Conservation (phyloP, 2,888 invertebrate species). For the Strigamia transsilvanica region DNA sequence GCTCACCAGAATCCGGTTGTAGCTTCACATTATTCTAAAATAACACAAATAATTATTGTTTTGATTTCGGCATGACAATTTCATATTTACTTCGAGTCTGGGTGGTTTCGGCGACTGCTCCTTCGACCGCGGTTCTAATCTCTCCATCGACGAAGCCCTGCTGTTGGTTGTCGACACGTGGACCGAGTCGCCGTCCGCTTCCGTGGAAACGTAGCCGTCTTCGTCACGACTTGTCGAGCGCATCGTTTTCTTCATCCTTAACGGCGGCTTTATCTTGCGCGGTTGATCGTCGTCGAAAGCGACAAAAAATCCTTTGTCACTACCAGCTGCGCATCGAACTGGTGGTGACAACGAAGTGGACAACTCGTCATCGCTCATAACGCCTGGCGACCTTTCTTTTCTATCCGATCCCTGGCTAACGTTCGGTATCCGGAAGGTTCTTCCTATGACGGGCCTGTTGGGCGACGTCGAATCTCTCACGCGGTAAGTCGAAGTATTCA, state of each 20-base stretch:
- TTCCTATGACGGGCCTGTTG: constrained; percentile 71
- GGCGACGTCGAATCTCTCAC: constrained; percentile 73
- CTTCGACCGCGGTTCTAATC: constrained; percentile 50
- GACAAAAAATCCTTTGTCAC: constrained; percentile 77
- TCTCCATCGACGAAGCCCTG: neutral
- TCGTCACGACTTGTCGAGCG: constrained; percentile 57
- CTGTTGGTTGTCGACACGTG: neutral
- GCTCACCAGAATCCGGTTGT: constrained; percentile 56
- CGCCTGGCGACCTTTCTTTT: constrained; percentile 59
- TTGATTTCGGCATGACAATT: neutral
- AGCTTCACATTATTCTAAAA: constrained; percentile 34
- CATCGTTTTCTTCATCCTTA: constrained; percentile 67
- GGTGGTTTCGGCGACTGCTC: constrained; percentile 49
- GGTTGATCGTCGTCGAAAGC: constrained; percentile 84
- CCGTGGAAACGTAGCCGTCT: neutral
- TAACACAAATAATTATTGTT: neutral
- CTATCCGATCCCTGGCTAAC: neutral
- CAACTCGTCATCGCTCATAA: constrained; percentile 65
- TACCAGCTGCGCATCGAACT: constrained; percentile 56
- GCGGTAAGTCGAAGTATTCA: constrained; percentile 56
- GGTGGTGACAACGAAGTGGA: constrained; percentile 69
- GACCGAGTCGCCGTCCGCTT: neutral
- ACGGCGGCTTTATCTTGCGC: constrained; percentile 85
- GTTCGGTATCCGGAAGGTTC: constrained; percentile 61
- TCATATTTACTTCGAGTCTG: neutral